Conservation (phyloP, 2,113 vertebrate species). For the Etheostoma spectabile region DNA sequence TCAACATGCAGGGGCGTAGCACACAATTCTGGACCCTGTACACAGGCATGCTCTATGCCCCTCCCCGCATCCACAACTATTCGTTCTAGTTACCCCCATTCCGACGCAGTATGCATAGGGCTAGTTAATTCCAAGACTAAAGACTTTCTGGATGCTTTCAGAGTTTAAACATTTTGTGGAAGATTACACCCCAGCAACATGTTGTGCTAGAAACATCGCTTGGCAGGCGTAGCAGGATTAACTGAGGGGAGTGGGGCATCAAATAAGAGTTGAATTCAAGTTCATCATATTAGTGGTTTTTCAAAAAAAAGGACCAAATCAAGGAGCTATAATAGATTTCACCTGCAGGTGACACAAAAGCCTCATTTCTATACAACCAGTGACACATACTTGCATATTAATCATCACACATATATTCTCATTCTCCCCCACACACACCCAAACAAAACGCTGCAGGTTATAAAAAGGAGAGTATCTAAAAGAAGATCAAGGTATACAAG, state of each 20-base stretch:
- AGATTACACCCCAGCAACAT: not conserved
- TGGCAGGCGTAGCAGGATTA: slow-evolving; percentile 1
- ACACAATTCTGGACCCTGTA: no score
- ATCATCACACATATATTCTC: slow-evolving; percentile 26
- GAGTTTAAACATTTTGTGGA: not conserved
- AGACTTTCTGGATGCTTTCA: not conserved
- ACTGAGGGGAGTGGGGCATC: not conserved
- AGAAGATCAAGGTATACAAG: slow-evolving; percentile 53
- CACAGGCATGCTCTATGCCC: no score
- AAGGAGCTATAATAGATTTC: slow-evolving; percentile 12
- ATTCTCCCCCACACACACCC: slow-evolving; percentile 18
- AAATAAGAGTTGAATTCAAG: not conserved
- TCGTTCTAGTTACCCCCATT: no score
- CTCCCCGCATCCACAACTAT: no score
- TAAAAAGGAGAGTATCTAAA: slow-evolving; percentile 41
- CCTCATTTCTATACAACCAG: not conserved
- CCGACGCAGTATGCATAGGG: not conserved
- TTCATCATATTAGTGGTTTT: not conserved
- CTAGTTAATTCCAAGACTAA: not conserved
- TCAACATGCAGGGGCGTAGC: no score
- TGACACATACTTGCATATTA: slow-evolving; percentile 3
- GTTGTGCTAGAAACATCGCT: not conserved
- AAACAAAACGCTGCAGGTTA: slow-evolving; percentile 12
- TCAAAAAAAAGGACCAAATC: not conserved
- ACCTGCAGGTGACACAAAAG: slow-evolving; percentile 27